Conservation (phyloP, 2,888 invertebrate species). For the Spilarctia lutea region DNA sequence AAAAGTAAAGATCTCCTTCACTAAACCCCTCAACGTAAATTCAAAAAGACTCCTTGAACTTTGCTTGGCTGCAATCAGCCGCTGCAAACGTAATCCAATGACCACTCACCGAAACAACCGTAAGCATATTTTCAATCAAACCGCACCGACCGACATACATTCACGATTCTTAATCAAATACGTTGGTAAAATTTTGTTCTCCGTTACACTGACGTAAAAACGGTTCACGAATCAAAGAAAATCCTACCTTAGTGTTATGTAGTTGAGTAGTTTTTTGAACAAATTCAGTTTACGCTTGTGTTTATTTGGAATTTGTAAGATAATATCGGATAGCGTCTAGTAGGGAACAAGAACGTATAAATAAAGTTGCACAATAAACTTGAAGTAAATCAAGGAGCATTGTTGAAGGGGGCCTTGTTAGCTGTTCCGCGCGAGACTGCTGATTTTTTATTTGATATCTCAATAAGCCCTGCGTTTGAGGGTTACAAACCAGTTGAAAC, state of each 20-base stretch:
- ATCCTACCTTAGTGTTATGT: neutral
- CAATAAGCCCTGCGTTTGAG: conserved; percentile 79
- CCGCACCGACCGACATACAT: conserved; percentile 74
- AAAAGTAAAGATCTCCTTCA: neutral
- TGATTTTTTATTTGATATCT: conserved; percentile 87
- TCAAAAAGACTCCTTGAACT: conserved; percentile 44
- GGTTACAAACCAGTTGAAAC: conserved; percentile 71
- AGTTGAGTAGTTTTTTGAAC: conserved; percentile 30
- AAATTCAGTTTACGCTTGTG: conserved; percentile 11
- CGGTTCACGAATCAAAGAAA: conserved; percentile 24
- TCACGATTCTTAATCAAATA: conserved; percentile 82
- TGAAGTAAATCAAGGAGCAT: conserved; percentile 84
- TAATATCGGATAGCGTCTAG: conserved; percentile 72
- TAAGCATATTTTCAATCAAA: conserved; percentile 85
- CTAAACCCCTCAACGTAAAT: conserved; percentile 18
- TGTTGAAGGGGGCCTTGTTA: conserved; percentile 82
- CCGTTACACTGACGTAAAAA: conserved; percentile 36
- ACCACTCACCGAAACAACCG: conserved; percentile 64
- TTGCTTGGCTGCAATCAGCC: conserved; percentile 68
- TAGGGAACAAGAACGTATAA: conserved; percentile 78
- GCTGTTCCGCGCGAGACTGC: conserved; percentile 75
- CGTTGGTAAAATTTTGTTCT: conserved; percentile 70
- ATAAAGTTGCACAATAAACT: conserved; percentile 84
- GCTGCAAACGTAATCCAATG: conserved; percentile 73
- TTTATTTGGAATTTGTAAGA: conserved; percentile 44